Evolutionary conservation across 2,797 vertebrate genomes (phyloP).

Genomic region (Tangara arthus): DNA sequence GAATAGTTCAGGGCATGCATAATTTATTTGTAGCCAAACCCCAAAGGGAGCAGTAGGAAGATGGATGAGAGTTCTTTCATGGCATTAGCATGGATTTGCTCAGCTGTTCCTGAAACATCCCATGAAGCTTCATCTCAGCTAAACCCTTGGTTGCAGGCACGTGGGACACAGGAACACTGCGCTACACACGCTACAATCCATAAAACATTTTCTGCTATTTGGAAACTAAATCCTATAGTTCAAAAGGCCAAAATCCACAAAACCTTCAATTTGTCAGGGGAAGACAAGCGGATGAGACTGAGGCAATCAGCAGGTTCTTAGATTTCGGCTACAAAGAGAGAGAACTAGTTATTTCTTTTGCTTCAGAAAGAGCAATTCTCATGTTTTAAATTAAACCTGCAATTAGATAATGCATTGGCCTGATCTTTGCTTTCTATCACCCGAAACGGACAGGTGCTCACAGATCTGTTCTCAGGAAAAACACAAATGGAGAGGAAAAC

Average conservation of each 20-base stretch:
- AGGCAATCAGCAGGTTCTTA: background rate
- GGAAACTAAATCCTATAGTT: background rate
- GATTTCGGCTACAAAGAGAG: background rate
- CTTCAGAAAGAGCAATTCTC: background rate
- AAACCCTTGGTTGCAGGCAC: background rate
- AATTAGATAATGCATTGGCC: background rate
- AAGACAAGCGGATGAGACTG: background rate
- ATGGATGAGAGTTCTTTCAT: background rate
- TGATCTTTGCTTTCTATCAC: background rate
- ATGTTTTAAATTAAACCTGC: background rate
- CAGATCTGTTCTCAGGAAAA: background rate
- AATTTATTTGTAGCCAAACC: background rate
- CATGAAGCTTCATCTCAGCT: background rate
- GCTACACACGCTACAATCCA: background rate
- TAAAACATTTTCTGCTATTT: conserved; percentile 13
- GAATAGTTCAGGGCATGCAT: background rate
- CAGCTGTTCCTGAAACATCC: background rate
- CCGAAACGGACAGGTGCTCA: background rate
- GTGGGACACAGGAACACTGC: background rate
- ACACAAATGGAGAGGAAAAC: background rate
- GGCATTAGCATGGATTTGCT: conserved; percentile 34
- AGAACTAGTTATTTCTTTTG: background rate
- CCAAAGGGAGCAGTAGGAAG: background rate
- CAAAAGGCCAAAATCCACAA: conserved; percentile 14
- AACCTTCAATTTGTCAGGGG: background rate